Conservation (phyloP, 2,797 vertebrate genomes). For the Enteromius treurensis region DNA sequence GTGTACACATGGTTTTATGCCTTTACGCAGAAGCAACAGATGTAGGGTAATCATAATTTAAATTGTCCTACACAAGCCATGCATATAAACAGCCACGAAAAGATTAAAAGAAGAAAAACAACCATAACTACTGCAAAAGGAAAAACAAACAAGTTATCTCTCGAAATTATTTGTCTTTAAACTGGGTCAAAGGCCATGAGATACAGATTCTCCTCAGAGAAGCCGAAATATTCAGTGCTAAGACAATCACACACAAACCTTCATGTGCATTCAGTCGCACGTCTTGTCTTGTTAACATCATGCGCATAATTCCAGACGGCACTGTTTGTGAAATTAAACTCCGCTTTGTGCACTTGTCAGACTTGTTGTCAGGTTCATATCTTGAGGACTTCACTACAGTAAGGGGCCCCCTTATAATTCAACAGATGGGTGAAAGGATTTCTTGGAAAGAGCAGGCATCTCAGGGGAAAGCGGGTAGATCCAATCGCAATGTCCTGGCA, state of each 20-base stretch:
- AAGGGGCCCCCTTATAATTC: slow-evolving; percentile 60
- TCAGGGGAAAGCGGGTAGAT: not conserved
- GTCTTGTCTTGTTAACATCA: slow-evolving; percentile 2
- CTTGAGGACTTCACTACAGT: slow-evolving; percentile 53
- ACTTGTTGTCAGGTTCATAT: slow-evolving; percentile 60
- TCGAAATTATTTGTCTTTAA: not conserved
- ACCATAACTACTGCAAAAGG: slow-evolving; percentile 5
- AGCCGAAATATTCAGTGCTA: slow-evolving; percentile 56
- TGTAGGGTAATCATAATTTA: not conserved
- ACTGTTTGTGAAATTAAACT: slow-evolving; percentile 1
- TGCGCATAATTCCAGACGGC: not conserved
- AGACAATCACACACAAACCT: not conserved
- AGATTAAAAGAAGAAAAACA: slow-evolving; percentile 21
- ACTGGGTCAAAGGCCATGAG: slow-evolving; percentile 37
- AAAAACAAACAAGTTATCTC: slow-evolving; percentile 37
- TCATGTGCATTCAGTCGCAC: not conserved
- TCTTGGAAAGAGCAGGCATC: slow-evolving; percentile 16
- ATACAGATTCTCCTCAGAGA: slow-evolving; percentile 9
- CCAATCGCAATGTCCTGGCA: not conserved
- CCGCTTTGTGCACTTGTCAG: slow-evolving; percentile 60
- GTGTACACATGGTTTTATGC: not conserved
- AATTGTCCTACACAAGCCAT: not conserved
- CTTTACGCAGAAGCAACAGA: slow-evolving; percentile 17
- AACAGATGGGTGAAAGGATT: slow-evolving; percentile 52
- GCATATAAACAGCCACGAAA: not conserved